Percentiles rank a stretch among this genome's conserved stretches.
phyloP scores from a whole-genome alignment of 2,797 vertebrate species.

The Tragopan temminckii region DNA sequence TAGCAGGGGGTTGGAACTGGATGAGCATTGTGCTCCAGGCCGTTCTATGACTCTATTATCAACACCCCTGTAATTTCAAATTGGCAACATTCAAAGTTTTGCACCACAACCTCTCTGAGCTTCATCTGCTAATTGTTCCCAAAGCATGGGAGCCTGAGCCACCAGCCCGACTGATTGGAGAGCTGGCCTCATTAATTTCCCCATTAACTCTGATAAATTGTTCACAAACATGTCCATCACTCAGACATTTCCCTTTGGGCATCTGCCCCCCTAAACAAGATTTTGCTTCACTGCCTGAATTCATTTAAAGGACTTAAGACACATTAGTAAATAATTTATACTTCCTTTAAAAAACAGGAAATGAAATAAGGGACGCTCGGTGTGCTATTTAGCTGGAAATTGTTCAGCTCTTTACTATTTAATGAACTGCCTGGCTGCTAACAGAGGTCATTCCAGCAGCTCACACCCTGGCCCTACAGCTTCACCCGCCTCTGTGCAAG shows the following conservation, averaged over 20 bases:
- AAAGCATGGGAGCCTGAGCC: rapidly evolving
- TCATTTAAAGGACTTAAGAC: not conserved
- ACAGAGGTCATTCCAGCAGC: slow-evolving; percentile 38
- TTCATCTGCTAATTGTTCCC: too few species aligned
- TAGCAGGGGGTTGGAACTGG: too few species aligned
- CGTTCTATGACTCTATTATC: not conserved
- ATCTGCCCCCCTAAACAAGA: not conserved
- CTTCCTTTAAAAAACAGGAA: slow-evolving; percentile 13
- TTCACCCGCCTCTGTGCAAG: not conserved
- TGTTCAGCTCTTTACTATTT: slow-evolving; percentile 4
- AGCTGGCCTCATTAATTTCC: not conserved
- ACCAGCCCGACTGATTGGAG: not conserved
- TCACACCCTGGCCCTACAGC: not conserved
- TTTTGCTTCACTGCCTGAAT: not conserved
- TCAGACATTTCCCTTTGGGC: not conserved
- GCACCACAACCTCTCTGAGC: not conserved
- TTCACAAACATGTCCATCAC: not conserved
- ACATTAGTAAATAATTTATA: slow-evolving; percentile 26
- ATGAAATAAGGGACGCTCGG: not conserved
- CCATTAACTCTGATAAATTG: not conserved
- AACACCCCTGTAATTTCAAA: not conserved
- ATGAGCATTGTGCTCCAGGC: too few species aligned
- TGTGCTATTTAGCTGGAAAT: not conserved
- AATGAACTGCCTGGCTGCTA: slow-evolving; percentile 4
- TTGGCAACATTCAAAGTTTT: not conserved